Base-by-base conservation (phyloP, 2,113 vertebrate species). In the Callocephalon fimbriatum region DNA sequence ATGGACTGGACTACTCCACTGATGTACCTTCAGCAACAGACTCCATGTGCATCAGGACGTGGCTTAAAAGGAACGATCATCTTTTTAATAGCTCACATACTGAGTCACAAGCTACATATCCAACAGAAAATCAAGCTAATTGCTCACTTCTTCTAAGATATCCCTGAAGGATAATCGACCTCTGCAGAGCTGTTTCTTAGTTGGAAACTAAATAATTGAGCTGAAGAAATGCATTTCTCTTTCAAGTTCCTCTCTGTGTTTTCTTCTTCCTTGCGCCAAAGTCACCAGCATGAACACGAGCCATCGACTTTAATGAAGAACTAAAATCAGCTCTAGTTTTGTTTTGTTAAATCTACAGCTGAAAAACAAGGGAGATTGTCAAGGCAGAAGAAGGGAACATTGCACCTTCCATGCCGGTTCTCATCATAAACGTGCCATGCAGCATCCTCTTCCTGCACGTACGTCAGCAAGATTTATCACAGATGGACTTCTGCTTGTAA, bases 71-170 rank as follows among this genome's bases (percentile, higher is more conserved):
- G 95, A 95, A 97, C 96, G 83, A 98, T 97, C 96, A 96, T 96
- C 92, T 97, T 97, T 97, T 96, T 94, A 98, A 98, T 98, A 98
- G 97, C 97, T 98, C 93, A 84, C 98, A 98, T 89, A 97, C 97
- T 96, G 98, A 97, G 98, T 91, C 94, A 97, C 95, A 95, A 98
- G 96, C 95, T 98, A 95, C 95, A 98, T 97, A 98, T 98, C 98
- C 97, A 98, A 98, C 95, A 98, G 95, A 97, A 98, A 98, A 98
- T 98, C 97, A 98, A 98, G 97, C 90, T 98, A 98, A 98, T 98
- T 98, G 98, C 98, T 98, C 92, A 97, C 95, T 97, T 97, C 96
- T 98, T 98, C 97, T 97, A 97, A 97, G 98, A 96, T 91, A 97
- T 98, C 97, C 96, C 97, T 97, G 93, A 98, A 98, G 96, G 96